phyloP scores from a whole-genome alignment of 2,113 vertebrate species.

The Pygathrix nemaeus region DNA sequence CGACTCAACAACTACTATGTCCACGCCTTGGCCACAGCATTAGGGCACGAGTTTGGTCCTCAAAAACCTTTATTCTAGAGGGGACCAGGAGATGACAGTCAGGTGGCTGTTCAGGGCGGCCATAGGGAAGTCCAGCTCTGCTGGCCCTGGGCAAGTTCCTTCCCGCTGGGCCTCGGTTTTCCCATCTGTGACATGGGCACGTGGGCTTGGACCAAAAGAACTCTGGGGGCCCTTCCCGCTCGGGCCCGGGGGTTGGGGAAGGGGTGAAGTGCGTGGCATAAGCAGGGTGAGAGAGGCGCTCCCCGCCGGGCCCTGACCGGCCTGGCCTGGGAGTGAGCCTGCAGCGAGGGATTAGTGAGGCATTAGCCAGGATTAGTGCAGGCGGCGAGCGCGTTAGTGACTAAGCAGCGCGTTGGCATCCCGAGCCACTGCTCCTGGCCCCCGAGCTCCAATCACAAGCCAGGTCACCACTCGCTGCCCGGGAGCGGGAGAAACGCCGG shows the following conservation, averaged over 20 bases:
- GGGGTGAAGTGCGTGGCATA: accelerated
- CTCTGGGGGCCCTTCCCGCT: background rate
- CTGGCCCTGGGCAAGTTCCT: background rate
- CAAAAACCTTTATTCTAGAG: background rate
- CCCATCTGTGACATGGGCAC: background rate
- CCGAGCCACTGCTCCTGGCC: accelerated
- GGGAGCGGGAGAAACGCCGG: background rate
- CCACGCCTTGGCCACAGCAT: background rate
- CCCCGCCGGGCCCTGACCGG: background rate
- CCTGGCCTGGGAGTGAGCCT: background rate
- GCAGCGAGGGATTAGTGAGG: background rate
- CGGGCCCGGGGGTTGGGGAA: background rate
- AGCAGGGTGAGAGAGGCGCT: accelerated
- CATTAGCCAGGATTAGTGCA: background rate
- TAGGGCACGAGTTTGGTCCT: background rate
- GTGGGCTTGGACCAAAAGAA: background rate
- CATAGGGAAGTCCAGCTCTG: background rate
- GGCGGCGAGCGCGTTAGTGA: background rate
- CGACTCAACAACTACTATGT: background rate
- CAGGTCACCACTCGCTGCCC: accelerated
- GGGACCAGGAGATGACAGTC: background rate
- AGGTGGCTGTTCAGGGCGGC: background rate
- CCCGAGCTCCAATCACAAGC: background rate
- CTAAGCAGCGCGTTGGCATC: accelerated
- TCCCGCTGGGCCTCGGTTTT: background rate